A percentile compares a stretch with the other conserved stretches of the same genome.
phyloP scores from a whole-genome alignment of 2,888 invertebrate species.

The Drosophila colorata region DNA sequence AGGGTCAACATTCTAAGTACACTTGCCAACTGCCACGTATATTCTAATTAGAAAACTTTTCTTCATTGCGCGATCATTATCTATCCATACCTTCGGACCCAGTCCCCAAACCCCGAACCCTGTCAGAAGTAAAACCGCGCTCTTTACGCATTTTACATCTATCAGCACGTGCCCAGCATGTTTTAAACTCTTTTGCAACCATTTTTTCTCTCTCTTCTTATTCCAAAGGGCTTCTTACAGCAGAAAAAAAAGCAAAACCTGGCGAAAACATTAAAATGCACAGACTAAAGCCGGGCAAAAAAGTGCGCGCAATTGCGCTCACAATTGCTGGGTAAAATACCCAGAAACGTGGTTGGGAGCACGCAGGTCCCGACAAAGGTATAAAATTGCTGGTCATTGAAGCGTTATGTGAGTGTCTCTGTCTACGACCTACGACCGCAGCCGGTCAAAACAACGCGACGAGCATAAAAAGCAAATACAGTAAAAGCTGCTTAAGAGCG shows the following conservation, averaged over 20 bases:
- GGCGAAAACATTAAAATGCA: slow-evolving; percentile 56
- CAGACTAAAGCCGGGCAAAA: slow-evolving; percentile 34
- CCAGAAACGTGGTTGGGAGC: slow-evolving; percentile 39
- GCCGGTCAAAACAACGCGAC: slow-evolving; percentile 1
- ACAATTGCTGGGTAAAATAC: slow-evolving; percentile 64
- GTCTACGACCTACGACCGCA: background rate
- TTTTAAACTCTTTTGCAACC: slow-evolving; percentile 57
- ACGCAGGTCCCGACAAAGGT: slow-evolving; percentile 7
- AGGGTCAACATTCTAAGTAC: slow-evolving; percentile 17
- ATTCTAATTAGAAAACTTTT: slow-evolving; percentile 74
- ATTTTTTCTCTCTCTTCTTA: slow-evolving; percentile 18
- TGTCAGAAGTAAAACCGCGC: slow-evolving; percentile 65
- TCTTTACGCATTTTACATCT: slow-evolving; percentile 80
- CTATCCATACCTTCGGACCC: slow-evolving; percentile 33
- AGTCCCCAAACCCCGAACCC: background rate
- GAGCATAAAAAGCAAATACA: slow-evolving; percentile 2
- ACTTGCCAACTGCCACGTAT: slow-evolving; percentile 46
- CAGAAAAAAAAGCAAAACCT: slow-evolving; percentile 15
- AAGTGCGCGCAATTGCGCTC: slow-evolving; percentile 71
- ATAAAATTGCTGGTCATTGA: slow-evolving; percentile 19
- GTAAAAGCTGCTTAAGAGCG: background rate
- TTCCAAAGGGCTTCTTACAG: background rate
- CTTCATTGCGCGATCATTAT: slow-evolving; percentile 54
- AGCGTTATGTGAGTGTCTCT: slow-evolving; percentile 24
- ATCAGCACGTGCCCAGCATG: slow-evolving; percentile 78